Evolutionary conservation across 37 sponge, comb jelly and placozoan species (phyloP), one percentile per base, ranked within the genome.

Genomic region (Beroe ovata): DNA sequence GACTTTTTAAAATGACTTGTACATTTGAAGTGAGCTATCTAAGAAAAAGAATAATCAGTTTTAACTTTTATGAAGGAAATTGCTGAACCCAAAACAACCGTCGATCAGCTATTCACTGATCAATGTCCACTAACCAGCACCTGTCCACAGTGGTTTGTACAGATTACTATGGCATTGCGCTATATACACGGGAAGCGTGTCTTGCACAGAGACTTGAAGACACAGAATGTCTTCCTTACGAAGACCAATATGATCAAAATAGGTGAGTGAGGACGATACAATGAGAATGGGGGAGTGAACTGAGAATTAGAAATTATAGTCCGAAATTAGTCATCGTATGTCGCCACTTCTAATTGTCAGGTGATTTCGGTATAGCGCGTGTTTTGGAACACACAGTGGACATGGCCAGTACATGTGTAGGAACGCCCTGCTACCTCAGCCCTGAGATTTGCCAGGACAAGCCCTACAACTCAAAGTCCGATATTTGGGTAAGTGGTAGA

Each of bases 181-280:
- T 77, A 77, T 25, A 77, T 77, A 38, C 84, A 77, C 54, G 54
- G 54, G 14, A 77, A 77, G 38, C 26, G 84, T 1, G 72, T 90
- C 3, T 33, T 90, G 19, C 60, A 88, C 64, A 89, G 91, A 28
- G 91, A 90, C 47, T 37, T 90, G 8, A 90, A 90, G 60, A 60
- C 88, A 8, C 91, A 84, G 23, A 90, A 90, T 38, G 88, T 90
- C 1, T 90, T 90, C 89, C 36, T 90, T 0, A 90, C 91, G 6
- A 89, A 90, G 54, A 26, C 58, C 16, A 60, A 90, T 40, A 60
- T 90, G 35, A 61, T 90, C 89, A 90, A 90, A 90, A 60, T 90
- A 37, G 91, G 91, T 90, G 8, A 19, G 89, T 88, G 6, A 4
- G 30, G n/a, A n/a, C n/a, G n/a, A n/a, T n/a, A n/a, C n/a, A n/a